Percentiles rank a stretch among this genome's conserved stretches.
Evolutionary conservation across 2,113 vertebrate species (phyloP).

Genomic region (Lophochroa leadbeateri): DNA sequence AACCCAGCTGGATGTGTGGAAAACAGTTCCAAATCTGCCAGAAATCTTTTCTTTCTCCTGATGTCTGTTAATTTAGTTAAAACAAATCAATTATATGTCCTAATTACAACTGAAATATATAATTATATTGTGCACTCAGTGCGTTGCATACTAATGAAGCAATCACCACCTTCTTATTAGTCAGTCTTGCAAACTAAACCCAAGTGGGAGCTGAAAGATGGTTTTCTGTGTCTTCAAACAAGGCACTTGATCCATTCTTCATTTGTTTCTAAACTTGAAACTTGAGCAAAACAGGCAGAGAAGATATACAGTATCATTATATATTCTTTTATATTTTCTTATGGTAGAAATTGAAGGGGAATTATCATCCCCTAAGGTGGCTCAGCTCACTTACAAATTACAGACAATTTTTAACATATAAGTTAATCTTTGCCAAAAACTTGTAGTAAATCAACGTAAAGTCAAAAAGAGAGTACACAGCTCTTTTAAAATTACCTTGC

Average conservation of each 20-base stretch:
- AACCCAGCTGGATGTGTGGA: conserved; percentile 48
- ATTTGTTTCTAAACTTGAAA: background rate
- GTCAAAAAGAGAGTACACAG: background rate
- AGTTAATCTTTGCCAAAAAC: background rate
- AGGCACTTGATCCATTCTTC: background rate
- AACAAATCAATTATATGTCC: conserved; percentile 64
- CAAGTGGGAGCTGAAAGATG: conserved; percentile 10
- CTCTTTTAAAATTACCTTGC: background rate
- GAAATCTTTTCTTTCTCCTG: background rate
- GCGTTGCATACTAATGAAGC: conserved; percentile 56
- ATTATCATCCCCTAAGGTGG: background rate
- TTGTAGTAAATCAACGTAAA: background rate
- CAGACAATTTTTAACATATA: background rate
- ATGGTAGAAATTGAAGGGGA: background rate
- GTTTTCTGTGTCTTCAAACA: conserved; percentile 6
- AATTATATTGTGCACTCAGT: conserved; percentile 36
- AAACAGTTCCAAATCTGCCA: conserved; percentile 54
- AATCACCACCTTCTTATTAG: conserved; percentile 56
- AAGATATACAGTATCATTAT: background rate
- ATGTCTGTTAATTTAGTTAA: conserved; percentile 57
- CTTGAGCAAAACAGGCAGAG: background rate
- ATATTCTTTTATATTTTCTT: background rate
- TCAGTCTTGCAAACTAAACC: conserved; percentile 41
- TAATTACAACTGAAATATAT: conserved; percentile 56
- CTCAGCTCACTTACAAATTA: background rate